Evolutionary conservation across 1,140 invertebrate species (phyloP).

Genomic region (Heliconius nattereri): DNA sequence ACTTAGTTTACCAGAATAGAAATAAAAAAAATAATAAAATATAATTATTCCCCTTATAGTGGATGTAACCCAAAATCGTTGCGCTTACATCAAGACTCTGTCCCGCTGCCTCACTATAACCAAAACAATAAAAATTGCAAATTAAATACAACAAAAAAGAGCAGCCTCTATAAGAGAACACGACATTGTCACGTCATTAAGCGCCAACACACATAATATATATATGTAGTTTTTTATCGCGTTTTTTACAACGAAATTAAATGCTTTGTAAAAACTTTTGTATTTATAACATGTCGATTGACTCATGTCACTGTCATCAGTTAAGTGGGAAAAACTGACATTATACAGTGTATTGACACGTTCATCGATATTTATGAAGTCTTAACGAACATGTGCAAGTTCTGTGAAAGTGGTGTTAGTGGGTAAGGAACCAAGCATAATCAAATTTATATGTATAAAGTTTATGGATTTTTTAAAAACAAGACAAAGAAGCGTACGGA

Average conservation of each 20-base stretch:
- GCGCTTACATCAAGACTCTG: too few species aligned
- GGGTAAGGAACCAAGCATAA: too few species aligned
- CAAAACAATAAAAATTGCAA: background rate
- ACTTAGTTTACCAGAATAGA: background rate
- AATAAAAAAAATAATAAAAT: background rate
- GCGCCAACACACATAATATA: background rate
- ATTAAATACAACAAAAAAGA: background rate
- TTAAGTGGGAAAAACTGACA: background rate
- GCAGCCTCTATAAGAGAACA: background rate
- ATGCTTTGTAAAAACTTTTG: constrained; percentile 12
- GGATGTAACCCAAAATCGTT: too few species aligned
- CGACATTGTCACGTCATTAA: constrained; percentile 10
- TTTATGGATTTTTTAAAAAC: too few species aligned
- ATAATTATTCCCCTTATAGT: too few species aligned
- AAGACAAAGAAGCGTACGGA: too few species aligned
- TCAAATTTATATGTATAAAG: too few species aligned
- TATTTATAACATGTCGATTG: background rate
- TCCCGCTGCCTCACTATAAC: too few species aligned
- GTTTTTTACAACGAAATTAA: constrained; percentile 4
- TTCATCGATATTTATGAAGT: background rate
- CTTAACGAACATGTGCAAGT: background rate
- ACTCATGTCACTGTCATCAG: too few species aligned
- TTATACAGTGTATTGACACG: background rate
- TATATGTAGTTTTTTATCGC: background rate
- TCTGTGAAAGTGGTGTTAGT: too few species aligned